phyloP scores from a whole-genome alignment of 2,888 invertebrate genomes.

The Allacma fusca region DNA sequence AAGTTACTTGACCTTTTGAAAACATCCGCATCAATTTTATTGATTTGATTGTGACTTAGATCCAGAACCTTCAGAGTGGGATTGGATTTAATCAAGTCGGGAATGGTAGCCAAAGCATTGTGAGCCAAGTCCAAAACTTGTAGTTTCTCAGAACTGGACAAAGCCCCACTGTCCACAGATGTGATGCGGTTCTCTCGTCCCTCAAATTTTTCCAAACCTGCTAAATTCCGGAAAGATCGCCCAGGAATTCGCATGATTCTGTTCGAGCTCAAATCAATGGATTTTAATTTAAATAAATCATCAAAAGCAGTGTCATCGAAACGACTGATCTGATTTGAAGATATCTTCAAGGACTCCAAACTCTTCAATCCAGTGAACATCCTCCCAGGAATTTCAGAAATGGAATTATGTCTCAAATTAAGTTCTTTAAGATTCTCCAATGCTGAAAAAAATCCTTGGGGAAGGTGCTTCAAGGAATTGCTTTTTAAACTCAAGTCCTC shows the following conservation, averaged over 20 bases:
- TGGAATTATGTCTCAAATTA: conserved; percentile 58
- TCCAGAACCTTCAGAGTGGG: conserved; percentile 76
- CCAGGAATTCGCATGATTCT: conserved; percentile 74
- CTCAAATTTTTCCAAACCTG: conserved; percentile 75
- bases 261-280: conserved; percentile 79
- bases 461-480: conserved; percentile 58
- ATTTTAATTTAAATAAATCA: conserved; percentile 75
- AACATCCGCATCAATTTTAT: conserved; percentile 74
- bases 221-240: conserved; percentile 69
- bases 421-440: conserved; percentile 54
- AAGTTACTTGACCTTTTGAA: conserved; percentile 76
- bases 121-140: conserved; percentile 80
- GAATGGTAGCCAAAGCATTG: conserved; percentile 78
- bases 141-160: conserved; percentile 71
- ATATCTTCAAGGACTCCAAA: conserved; percentile 69
- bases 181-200: conserved; percentile 80
- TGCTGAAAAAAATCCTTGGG: conserved; percentile 54
- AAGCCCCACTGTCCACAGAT: conserved; percentile 73
- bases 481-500: conserved; percentile 61
- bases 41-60: conserved; percentile 79
- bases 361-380: conserved; percentile 55
- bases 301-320: conserved; percentile 76
- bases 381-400: conserved; percentile 50
- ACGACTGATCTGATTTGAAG: conserved; percentile 75
- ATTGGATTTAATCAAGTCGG: conserved; percentile 74